Conservation (phyloP, 1,140 invertebrate species). For the Bactericera cockerelli region DNA sequence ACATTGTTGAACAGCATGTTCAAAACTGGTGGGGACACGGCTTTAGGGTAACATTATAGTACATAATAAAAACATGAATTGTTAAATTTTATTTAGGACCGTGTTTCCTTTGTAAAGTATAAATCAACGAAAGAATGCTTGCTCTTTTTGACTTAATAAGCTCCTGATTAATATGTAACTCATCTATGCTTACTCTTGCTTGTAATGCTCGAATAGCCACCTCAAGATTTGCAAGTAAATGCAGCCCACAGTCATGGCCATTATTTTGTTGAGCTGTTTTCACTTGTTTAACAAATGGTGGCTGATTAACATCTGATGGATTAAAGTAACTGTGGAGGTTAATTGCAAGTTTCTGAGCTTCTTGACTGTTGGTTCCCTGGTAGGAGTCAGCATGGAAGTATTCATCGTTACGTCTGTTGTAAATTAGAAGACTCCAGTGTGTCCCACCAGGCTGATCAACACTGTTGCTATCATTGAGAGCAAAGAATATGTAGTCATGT, state of each 20-base stretch:
- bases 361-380: slow-evolving; percentile 35
- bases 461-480: slow-evolving; percentile 68
- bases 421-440: slow-evolving; percentile 75
- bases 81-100: too few species aligned
- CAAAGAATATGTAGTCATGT: slow-evolving; percentile 54
- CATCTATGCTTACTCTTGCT: slow-evolving; percentile 10
- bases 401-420: slow-evolving; percentile 43
- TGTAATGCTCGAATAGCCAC: slow-evolving; percentile 18
- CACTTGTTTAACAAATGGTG: slow-evolving; percentile 32
- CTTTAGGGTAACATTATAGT: too few species aligned
- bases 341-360: slow-evolving; percentile 38
- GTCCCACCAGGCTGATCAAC: slow-evolving; percentile 55
- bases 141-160: slow-evolving; percentile 14
- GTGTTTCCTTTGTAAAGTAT: slow-evolving; percentile 8
- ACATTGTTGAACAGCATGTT: too few species aligned
- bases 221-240: slow-evolving; percentile 58
- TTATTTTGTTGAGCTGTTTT: slow-evolving; percentile 54
- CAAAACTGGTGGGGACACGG: too few species aligned
- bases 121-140: slow-evolving; percentile 14
- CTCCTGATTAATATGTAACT: slow-evolving; percentile 10
- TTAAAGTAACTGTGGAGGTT: slow-evolving; percentile 39
- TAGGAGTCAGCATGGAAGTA: slow-evolving; percentile 71
- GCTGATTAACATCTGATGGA: slow-evolving; percentile 8
- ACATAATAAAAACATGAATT: too few species aligned
- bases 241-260: slow-evolving; percentile 66